Conservation (phyloP, 2,888 invertebrate genomes). For the Phaedon cochleariae region DNA sequence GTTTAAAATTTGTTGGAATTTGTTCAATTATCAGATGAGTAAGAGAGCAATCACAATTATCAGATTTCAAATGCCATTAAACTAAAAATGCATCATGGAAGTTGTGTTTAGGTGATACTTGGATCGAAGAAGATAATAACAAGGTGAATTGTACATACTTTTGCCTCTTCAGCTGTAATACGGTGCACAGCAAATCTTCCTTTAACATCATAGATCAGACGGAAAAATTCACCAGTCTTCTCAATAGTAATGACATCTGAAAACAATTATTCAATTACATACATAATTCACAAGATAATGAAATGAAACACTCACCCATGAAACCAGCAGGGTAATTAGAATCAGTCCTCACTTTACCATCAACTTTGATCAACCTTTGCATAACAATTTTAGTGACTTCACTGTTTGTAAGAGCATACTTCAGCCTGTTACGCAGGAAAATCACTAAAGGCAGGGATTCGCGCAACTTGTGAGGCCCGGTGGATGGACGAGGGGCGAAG, state of each 20-base stretch:
- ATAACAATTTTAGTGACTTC: conserved; percentile 98
- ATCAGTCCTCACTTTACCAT: conserved; percentile 97
- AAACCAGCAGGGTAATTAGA: conserved; percentile 97
- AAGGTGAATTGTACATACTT: conserved; percentile 70
- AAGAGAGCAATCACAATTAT: conserved; percentile 44
- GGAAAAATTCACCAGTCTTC: conserved; percentile 97
- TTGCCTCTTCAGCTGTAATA: conserved; percentile 96
- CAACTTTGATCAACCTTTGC: conserved; percentile 97
- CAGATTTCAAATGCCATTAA: conserved; percentile 18
- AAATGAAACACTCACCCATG: conserved; percentile 83
- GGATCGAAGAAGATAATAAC: too few species aligned
- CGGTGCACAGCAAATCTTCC: conserved; percentile 98
- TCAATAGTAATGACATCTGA: conserved; percentile 98
- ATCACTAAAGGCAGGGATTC: conserved; percentile 97
- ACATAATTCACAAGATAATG: neutral
- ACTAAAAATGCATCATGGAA: neutral
- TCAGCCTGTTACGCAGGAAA: conserved; percentile 95
- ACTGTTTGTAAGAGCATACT: conserved; percentile 96
- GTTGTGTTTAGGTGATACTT: too few species aligned
- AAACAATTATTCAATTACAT: conserved; percentile 53
- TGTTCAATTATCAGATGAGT: conserved; percentile 54
- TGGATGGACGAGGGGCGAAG: conserved; percentile 96
- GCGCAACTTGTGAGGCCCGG: conserved; percentile 97
- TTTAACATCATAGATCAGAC: conserved; percentile 98
- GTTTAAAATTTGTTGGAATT: too few species aligned